Evolutionary conservation across 1,140 invertebrate species (phyloP).

Genomic region (Heliconius eleuchia): DNA sequence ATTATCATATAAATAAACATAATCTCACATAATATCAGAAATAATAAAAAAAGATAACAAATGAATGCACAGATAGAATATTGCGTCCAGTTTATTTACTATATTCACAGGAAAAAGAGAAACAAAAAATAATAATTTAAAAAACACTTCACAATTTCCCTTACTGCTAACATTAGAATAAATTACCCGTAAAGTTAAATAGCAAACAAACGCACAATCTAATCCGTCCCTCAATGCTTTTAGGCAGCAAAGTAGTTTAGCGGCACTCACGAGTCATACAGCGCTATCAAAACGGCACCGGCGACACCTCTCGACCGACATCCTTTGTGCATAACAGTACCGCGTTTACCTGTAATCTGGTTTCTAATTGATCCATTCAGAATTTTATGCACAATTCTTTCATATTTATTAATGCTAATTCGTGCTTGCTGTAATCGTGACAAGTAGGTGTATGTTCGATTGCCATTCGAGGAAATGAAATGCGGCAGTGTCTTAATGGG

Average conservation of each 20-base stretch:
- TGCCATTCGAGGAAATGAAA: no score
- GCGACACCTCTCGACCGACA: conserved; percentile 11
- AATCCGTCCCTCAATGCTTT: not conserved
- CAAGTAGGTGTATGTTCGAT: no score
- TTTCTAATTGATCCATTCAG: not conserved
- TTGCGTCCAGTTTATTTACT: no score
- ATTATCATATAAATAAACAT: no score
- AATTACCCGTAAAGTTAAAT: not conserved
- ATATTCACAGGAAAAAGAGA: no score
- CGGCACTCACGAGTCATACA: not conserved
- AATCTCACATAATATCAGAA: no score
- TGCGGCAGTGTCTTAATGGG: no score
- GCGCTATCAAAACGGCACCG: not conserved
- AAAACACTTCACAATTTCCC: no score
- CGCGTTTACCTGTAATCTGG: conserved; percentile 11
- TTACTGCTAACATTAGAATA: not conserved
- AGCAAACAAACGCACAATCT: not conserved
- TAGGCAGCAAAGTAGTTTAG: not conserved
- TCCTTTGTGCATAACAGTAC: conserved; percentile 17
- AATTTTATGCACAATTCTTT: not conserved
- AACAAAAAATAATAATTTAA: no score
- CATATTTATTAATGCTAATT: no score
- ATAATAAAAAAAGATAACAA: no score
- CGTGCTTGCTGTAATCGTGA: not conserved
- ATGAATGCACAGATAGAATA: no score